Conservation (phyloP, 2,888 invertebrate species). For the Nomada lathburiana region DNA sequence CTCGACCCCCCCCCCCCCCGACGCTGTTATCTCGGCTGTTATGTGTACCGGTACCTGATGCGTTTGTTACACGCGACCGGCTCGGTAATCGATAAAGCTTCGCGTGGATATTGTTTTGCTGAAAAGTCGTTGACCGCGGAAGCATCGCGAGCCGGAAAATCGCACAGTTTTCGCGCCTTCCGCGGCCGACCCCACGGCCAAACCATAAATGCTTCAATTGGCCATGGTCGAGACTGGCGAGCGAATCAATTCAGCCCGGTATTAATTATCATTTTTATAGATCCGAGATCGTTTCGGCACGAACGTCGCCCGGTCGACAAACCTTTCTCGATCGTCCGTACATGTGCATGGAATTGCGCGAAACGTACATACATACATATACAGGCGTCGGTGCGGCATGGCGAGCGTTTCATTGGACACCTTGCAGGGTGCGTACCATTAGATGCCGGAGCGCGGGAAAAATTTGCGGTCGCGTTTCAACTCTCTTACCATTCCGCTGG, state of each 20-base stretch:
- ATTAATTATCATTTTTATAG: neutral
- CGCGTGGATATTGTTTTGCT: slow-evolving; percentile 74
- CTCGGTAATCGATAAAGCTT: slow-evolving; percentile 76
- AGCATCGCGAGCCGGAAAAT: slow-evolving; percentile 20
- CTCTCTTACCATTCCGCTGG: neutral
- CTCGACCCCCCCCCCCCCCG: slow-evolving; percentile 28
- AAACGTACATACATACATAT: neutral
- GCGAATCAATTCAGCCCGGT: neutral
- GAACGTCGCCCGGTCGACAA: neutral
- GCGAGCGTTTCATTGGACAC: slow-evolving; percentile 21
- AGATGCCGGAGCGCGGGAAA: slow-evolving; percentile 59
- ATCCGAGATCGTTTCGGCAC: neutral
- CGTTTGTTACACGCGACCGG: slow-evolving; percentile 65
- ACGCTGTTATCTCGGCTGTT: slow-evolving; percentile 57
- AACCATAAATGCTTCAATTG: slow-evolving; percentile 75
- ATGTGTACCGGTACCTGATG: slow-evolving; percentile 58
- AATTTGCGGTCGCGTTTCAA: neutral
- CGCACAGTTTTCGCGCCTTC: neutral
- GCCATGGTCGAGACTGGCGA: slow-evolving; percentile 45
- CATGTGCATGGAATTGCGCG: too few species aligned
- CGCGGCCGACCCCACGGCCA: slow-evolving; percentile 68
- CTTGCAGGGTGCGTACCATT: slow-evolving; percentile 37
- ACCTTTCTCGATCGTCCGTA: neutral
- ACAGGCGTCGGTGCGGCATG: neutral
- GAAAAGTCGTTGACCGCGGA: slow-evolving; percentile 71